Base-by-base conservation (phyloP, 2,113 vertebrate genomes). In the Megaceryle torquata region DNA sequence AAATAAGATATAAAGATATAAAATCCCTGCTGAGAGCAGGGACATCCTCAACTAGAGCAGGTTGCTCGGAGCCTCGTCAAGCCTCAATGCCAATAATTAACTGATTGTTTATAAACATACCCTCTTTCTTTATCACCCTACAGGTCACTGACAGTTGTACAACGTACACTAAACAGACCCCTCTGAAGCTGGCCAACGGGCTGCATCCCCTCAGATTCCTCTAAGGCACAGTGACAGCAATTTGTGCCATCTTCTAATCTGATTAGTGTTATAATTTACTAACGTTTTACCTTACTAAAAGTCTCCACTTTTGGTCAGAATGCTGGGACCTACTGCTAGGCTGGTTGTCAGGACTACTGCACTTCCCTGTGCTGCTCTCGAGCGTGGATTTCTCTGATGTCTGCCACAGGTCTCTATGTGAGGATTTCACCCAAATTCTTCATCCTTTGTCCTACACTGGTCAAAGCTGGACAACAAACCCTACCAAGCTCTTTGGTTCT, bases 301-400 rank as follows among this genome's bases (percentile, higher is more conserved):
- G 71, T 10, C 48, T 78, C 29, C 13, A 41, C 19, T 50, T 61
- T 25, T 14, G 24, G 21, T 43, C 10, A 82, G 78, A 78, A 91
- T 39, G 37, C 19, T 46, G 35, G 44, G 24, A 76, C 31, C 46
- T 81, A 57, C 35, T 44, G 50, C n/a, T 20, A 46, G 0, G 1
- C 1, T 72, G 48, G 14, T 13, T 75, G 10, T 64, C 46, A 64
- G 37, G 29, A 53, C 13, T 64, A 57, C 0, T 83, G 51, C 13
- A 44, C 13, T 33, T 75, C n/a, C 18, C n/a, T 35, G 37, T 20
- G 79, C 44, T 3, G 2, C 41, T 74, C 56, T 63, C 24, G 54
- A 74, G 8, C 0, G 1, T 0, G 39, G 37, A n/a, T 60, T 60
- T 39, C 86, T 86, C 43, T 15, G 6, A 69, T 1, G 4, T 16